Evolutionary conservation across 2,113 vertebrate species (phyloP).

Genomic region (Ptilorrhoa leucosticta): DNA sequence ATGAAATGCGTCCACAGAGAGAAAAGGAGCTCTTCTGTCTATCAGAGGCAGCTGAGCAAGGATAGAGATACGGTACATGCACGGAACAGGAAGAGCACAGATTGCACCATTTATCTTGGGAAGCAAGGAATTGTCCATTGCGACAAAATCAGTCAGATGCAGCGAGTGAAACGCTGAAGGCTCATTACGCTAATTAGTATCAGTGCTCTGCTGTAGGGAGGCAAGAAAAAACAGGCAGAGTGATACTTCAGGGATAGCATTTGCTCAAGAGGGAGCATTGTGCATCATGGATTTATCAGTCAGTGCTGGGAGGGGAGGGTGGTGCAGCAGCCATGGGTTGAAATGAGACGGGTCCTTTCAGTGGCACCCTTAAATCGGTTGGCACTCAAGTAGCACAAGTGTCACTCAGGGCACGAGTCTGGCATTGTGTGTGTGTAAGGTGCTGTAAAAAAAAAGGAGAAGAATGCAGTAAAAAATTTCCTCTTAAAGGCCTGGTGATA

Average conservation of each 20-base stretch:
- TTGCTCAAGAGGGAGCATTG: neutral
- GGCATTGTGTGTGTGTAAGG: neutral
- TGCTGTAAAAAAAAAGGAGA: neutral
- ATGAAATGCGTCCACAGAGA: neutral
- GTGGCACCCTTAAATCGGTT: neutral
- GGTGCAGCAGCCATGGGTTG: neutral
- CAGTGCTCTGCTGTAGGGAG: conserved; percentile 3
- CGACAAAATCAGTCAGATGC: conserved; percentile 48
- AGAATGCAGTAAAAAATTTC: neutral
- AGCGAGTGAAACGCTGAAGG: conserved; percentile 15
- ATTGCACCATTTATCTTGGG: conserved; percentile 13
- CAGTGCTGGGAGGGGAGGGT: neutral
- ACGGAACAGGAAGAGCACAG: neutral
- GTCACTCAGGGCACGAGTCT: neutral
- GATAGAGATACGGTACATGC: neutral
- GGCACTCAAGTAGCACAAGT: neutral
- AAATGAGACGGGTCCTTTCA: neutral
- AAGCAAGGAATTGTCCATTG: neutral
- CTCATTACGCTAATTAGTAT: conserved; percentile 50
- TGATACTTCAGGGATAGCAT: neutral
- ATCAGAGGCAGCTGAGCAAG: neutral
- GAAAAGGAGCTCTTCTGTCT: neutral
- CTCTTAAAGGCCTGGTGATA: neutral
- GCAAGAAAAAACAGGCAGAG: neutral
- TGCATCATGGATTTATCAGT: neutral